Evolutionary conservation across 2,888 invertebrate species (phyloP).

Genomic region (Scaptomyza tumidula): DNA sequence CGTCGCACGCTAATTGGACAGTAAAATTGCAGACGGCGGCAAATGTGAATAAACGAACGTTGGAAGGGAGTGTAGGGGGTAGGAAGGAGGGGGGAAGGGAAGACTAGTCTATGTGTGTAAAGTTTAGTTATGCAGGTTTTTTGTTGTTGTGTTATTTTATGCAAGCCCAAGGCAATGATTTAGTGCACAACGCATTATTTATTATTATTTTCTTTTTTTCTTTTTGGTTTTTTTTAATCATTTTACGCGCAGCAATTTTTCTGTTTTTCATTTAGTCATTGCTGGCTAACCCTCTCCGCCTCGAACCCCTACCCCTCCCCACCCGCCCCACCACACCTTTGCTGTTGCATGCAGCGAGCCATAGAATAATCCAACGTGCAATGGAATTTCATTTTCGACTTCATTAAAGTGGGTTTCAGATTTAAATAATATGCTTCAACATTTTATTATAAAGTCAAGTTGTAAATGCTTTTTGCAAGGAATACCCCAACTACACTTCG

Average conservation of each 20-base stretch:
- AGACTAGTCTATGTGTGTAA: neutral
- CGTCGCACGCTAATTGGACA: conserved; percentile 79
- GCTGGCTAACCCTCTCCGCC: neutral
- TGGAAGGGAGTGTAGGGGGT: neutral
- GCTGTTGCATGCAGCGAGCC: conserved; percentile 35
- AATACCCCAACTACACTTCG: too few species aligned
- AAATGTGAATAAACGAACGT: neutral
- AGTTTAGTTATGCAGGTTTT: neutral
- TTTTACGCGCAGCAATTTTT: conserved; percentile 67
- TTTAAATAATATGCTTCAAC: conserved; percentile 67
- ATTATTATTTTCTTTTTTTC: conserved; percentile 38
- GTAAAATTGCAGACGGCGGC: conserved; percentile 60
- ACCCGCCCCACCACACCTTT: too few species aligned
- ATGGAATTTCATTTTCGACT: conserved; percentile 72
- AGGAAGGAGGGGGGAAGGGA: neutral
- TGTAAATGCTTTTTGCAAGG: too few species aligned
- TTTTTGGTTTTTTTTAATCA: conserved; percentile 26
- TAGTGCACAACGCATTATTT: conserved; percentile 66
- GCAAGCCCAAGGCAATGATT: conserved; percentile 53
- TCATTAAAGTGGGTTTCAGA: conserved; percentile 64
- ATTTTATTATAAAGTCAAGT: conserved; percentile 22
- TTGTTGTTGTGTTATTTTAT: neutral
- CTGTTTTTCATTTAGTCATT: conserved; percentile 59
- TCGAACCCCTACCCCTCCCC: neutral
- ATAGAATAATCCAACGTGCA: conserved; percentile 34